Conservation (phyloP, 2,797 vertebrate species). For the Myotis planiceps region DNA sequence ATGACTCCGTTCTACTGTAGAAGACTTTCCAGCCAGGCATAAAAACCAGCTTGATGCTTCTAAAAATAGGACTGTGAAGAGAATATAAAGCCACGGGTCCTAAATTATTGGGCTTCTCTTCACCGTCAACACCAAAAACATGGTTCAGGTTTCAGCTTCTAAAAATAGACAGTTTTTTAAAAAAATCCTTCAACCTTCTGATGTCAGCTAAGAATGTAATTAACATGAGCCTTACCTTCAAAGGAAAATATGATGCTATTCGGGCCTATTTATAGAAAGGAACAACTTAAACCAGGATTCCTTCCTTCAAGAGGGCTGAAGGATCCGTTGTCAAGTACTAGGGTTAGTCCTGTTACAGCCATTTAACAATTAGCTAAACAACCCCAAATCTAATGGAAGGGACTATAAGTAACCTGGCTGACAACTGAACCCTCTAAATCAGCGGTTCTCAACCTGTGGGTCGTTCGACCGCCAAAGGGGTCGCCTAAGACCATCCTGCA, state of each 20-base stretch:
- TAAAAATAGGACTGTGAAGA: conserved; percentile 49
- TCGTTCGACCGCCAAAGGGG: no score
- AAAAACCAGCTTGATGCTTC: background rate
- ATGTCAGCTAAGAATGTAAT: background rate
- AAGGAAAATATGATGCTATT: background rate
- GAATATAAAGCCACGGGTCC: background rate
- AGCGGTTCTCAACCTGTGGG: no score
- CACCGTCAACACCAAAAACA: background rate
- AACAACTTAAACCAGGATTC: background rate
- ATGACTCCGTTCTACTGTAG: background rate
- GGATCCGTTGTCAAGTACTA: background rate
- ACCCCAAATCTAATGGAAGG: background rate
- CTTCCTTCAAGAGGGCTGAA: background rate
- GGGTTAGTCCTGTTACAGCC: background rate
- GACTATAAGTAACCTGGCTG: background rate
- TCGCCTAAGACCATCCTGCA: no score
- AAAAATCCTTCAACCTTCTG: background rate
- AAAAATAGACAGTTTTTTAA: conserved; percentile 55
- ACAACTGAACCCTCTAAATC: background rate
- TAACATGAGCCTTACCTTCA: background rate
- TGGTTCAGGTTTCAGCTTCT: conserved; percentile 58
- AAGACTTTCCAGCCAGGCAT: background rate
- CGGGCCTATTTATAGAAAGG: background rate
- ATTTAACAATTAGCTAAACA: background rate
- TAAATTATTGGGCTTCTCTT: conserved; percentile 41